A percentile compares a stretch with the other conserved stretches of the same genome.
phyloP scores from a whole-genome alignment of 2,113 vertebrate genomes.

The Pteronura brasiliensis region DNA sequence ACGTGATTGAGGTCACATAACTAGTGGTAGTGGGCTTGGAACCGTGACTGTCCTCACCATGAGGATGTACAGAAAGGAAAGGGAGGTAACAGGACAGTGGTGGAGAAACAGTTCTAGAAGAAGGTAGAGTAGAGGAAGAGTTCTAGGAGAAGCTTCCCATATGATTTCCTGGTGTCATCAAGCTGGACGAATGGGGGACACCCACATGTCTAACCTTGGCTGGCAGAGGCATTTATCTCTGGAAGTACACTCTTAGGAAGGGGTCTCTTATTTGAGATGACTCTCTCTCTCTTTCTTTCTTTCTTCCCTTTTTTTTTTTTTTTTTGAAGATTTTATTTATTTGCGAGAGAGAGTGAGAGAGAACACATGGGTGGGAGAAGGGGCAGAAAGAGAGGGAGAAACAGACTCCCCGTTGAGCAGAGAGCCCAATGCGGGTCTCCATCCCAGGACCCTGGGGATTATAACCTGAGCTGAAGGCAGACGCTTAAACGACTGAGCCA shows the following conservation, averaged over 20 bases:
- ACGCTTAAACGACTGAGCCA: too few relatives aligned
- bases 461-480: too few relatives aligned
- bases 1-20: neutral
- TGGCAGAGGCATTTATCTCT: neutral
- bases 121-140: neutral
- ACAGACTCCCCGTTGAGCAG: too few relatives aligned
- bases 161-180: neutral
- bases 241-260: neutral
- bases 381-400: too few relatives aligned
- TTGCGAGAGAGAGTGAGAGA: too few relatives aligned
- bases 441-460: too few relatives aligned
- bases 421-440: too few relatives aligned
- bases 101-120: neutral
- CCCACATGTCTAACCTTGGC: neutral
- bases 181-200: rapidly evolving
- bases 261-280: neutral
- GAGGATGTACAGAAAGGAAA: neutral
- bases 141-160: neutral
- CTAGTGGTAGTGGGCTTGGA: neutral
- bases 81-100: neutral
- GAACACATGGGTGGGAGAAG: too few relatives aligned
- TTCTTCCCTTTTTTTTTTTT: too few relatives aligned
- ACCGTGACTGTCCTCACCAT: too few relatives aligned
- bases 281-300: neutral
- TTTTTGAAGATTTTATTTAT: too few relatives aligned